Evolutionary conservation across 2,797 vertebrate species (phyloP), one percentile per base, ranked within the genome.

Genomic region (Chromis chromis): DNA sequence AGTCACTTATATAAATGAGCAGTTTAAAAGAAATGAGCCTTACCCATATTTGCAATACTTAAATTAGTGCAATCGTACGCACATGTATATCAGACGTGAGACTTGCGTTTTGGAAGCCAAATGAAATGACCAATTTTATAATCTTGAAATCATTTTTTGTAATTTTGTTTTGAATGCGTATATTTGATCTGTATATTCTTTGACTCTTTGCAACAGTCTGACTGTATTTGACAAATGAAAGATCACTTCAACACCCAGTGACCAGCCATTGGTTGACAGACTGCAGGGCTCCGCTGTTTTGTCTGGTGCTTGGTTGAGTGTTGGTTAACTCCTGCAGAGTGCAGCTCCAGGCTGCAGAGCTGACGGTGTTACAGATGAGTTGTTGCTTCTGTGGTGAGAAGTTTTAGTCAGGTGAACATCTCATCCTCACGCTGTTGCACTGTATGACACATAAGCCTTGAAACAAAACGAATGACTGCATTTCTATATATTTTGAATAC

Each of bases 401-500:
- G 27, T 42, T 13, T 60, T 68, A 13, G 42, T 62, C 75, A 71
- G 25, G 27, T 60, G 46, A 69, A 63, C 54, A 78, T 52, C 56
- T 80, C 42, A 72, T 48, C 74, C 28, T 36, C 58, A 52, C 17
- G 55, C 68, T 81, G 77, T 59, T 25, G 49, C 59, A 28, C 52
- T 56, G 19, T 73, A 53, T 54, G 33, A 59, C 31, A 80, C 58
- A 70, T 28, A 74, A 67, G 68, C 58, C 60, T 79, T 78, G 9
- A 84, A 81, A 79, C 31, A 21, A 64, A 70, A 57, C 0, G 71
- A 71, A 58, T 57, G 9, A 56, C n/a, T 2, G 28, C 64, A 78
- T 86, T 82, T 52, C 72, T 60, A 78, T 78, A 78, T 82, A 72
- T 85, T 74, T 72, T 70, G 33, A 72, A 61, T 76, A 74, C 42